Percentiles rank a stretch among this genome's conserved stretches.
phyloP scores from a whole-genome alignment of 23 tunicate species.

The Aplidium turbinatum region DNA sequence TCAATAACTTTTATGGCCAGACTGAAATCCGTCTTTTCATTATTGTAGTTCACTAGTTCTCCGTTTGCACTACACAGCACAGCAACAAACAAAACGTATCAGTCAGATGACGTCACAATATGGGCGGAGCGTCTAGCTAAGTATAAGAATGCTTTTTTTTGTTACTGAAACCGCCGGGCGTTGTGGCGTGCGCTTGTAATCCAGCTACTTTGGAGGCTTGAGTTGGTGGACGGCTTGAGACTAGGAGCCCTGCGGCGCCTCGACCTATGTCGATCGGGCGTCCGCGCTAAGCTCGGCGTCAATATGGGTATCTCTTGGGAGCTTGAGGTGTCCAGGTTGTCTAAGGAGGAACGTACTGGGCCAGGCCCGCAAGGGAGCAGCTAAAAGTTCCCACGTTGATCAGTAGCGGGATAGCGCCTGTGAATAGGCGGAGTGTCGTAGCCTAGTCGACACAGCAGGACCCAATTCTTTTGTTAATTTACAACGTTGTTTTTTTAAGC shows the following conservation, averaged over 20 bases:
- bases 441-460: constrained; percentile 76
- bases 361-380: constrained; percentile 99
- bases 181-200: constrained; percentile 48
- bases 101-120: constrained; percentile 32
- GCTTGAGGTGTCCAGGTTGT: constrained; percentile 77
- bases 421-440: constrained; percentile 72
- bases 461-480: constrained; percentile 52
- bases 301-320: constrained; percentile 70
- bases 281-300: constrained; percentile 97
- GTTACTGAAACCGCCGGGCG: constrained; percentile 20
- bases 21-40: no score
- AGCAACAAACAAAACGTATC: no score
- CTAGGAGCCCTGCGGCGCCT: constrained; percentile 66
- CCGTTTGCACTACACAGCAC: no score
- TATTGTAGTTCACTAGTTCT: no score
- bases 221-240: constrained; percentile 61
- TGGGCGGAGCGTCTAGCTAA: constrained; percentile 25
- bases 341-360: constrained; percentile 95
- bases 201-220: constrained; percentile 40
- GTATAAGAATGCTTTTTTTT: constrained; percentile 17
- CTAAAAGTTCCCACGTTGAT: constrained; percentile 93
- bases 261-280: constrained; percentile 83
- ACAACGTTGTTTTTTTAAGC: no score
- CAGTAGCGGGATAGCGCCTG: constrained; percentile 92
- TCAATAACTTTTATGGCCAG: no score